These are phyloP conservation scores for Calonectris borealis DNA, from an alignment of 2,113 vertebrate genomes.

Conservation along the genomic window DNA sequence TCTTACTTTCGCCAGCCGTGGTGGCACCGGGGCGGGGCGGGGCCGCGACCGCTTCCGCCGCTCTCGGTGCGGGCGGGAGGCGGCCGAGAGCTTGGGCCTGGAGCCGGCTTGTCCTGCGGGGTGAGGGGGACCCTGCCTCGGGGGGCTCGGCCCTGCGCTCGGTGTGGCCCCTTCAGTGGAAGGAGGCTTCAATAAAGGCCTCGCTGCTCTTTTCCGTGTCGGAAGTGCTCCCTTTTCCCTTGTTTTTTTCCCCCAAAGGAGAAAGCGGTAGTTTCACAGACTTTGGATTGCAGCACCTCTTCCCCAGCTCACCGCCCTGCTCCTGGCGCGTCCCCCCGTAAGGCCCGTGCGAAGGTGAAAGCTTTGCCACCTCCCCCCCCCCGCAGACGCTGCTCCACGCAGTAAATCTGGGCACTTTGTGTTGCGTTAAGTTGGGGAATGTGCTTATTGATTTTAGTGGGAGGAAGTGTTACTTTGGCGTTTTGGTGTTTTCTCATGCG, in stretches of 20 bases:
- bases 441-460: accelerated
- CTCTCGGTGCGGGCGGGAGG: not conserved
- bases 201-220: not conserved
- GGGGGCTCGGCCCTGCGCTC: not conserved
- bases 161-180: accelerated
- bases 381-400: not conserved
- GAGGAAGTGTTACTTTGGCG: accelerated
- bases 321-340: too few relatives aligned
- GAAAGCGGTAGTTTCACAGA: not conserved
- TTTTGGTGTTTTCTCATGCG: accelerated
- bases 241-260: too few relatives aligned
- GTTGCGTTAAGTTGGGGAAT: accelerated
- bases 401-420: too few relatives aligned
- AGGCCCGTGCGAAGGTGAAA: not conserved
- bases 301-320: accelerated
- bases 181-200: not conserved
- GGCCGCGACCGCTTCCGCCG: too few relatives aligned
- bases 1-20: not conserved
- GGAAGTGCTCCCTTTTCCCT: accelerated
- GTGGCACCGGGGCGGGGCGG: not conserved
- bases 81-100: not conserved
- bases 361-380: too few relatives aligned
- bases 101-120: not conserved
- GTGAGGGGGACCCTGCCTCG: too few relatives aligned
- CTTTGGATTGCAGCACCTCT: not conserved